Percentiles rank a stretch among this genome's conserved stretches.
phyloP scores from a whole-genome alignment of 2,888 invertebrate genomes.

The Julus scandinavius region DNA sequence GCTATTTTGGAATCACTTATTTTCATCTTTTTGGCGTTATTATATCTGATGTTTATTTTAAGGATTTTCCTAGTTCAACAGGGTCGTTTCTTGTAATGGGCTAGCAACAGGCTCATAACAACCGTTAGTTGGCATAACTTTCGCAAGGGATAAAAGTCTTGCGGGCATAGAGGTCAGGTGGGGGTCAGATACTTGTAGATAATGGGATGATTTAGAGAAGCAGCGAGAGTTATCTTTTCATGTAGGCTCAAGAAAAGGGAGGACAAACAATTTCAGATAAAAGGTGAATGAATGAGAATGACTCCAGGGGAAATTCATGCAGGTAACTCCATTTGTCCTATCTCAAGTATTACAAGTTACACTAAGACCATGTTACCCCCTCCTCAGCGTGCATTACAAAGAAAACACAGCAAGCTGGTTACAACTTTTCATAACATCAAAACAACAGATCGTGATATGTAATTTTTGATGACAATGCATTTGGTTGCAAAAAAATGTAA shows the following conservation, averaged over 20 bases:
- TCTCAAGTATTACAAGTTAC: neutral
- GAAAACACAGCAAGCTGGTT: neutral
- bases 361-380: constrained; percentile 15
- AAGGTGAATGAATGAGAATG: constrained; percentile 23
- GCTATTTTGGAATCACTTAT: too few species aligned
- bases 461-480: neutral
- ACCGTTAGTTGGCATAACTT: neutral
- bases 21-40: too few species aligned
- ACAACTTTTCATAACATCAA: neutral
- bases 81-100: neutral
- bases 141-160: neutral
- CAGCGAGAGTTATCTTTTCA: constrained; percentile 36
- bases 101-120: neutral
- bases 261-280: constrained; percentile 39
- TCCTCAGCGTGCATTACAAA: neutral
- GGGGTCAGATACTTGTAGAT: constrained; percentile 20
- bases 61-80: too few species aligned
- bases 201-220: constrained; percentile 40
- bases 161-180: neutral
- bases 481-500: constrained; percentile 4
- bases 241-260: constrained; percentile 25
- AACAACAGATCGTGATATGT: neutral
- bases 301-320: neutral
- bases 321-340: constrained; percentile 25
- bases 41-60: too few species aligned